These are phyloP conservation scores for Anneissia japonica DNA, from an alignment of 35 echinoderm and acorn worm species.

Conservation along the genomic window DNA sequence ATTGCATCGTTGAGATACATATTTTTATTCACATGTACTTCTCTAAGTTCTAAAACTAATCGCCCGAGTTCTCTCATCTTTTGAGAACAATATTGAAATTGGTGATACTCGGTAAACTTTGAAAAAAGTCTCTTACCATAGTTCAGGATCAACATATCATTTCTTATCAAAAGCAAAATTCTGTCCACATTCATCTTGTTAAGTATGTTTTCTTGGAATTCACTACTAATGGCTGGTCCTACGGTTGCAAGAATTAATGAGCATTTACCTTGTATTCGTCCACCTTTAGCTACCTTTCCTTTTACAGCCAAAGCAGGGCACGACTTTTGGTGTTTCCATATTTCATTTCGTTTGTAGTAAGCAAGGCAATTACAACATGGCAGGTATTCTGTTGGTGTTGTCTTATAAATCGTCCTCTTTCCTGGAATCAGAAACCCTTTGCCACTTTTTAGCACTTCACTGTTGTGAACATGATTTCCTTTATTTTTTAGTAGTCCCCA, in stretches of 20 bases:
- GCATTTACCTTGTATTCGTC: conserved; percentile 17
- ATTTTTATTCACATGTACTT: not conserved
- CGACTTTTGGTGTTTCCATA: conserved; percentile 25
- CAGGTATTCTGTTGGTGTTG: not conserved
- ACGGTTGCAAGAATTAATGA: conserved; percentile 15
- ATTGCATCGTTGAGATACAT: conserved; percentile 25
- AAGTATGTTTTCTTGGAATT: conserved; percentile 3
- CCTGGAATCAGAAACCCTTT: not conserved
- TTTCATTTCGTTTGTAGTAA: not conserved
- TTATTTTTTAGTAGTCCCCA: conserved; percentile 23
- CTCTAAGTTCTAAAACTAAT: conserved; percentile 28
- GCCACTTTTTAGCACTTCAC: not conserved
- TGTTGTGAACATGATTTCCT: conserved; percentile 48
- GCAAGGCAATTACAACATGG: conserved; percentile 18
- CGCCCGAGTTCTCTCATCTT: conserved; percentile 30
- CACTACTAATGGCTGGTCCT: not conserved
- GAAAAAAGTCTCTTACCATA: conserved; percentile 21
- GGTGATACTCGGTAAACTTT: not conserved
- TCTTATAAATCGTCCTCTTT: not conserved
- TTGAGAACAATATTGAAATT: conserved; percentile 9
- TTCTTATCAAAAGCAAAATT: not conserved
- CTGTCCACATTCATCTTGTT: conserved; percentile 23
- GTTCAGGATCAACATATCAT: conserved; percentile 20
- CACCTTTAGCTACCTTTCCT: not conserved
- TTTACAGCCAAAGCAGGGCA: conserved; percentile 11